Conservation (phyloP, 1,140 invertebrate genomes). For the Hypsibius dujardini region DNA sequence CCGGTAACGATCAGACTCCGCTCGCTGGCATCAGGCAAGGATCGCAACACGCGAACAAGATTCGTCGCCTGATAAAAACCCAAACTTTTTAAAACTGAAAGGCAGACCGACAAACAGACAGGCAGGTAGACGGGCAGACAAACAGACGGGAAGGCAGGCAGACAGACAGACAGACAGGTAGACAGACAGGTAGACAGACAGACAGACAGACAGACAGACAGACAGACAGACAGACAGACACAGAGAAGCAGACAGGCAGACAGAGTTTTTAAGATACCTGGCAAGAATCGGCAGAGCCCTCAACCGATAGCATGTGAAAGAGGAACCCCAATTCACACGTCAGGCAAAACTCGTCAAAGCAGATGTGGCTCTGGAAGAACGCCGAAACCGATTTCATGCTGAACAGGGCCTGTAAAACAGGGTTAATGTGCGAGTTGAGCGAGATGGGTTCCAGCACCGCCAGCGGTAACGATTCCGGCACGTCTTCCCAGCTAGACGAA, state of each 20-base stretch:
- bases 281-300: conserved; percentile 53
- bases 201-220: neutral
- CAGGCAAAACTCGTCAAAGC: conserved; percentile 70
- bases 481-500: too few relatives aligned
- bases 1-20: conserved; percentile 70
- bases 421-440: neutral
- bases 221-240: too few relatives aligned
- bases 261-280: conserved; percentile 40
- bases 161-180: too few relatives aligned
- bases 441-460: neutral
- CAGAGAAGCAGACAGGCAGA: neutral
- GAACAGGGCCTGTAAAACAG: conserved; percentile 46
- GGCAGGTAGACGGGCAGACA: too few relatives aligned
- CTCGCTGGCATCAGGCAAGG: conserved; percentile 76
- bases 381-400: conserved; percentile 50
- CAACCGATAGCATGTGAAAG: conserved; percentile 68
- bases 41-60: conserved; percentile 44
- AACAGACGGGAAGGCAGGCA: too few relatives aligned
- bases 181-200: neutral
- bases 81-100: conserved; percentile 15
- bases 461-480: neutral
- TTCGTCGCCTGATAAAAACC: conserved; percentile 31
- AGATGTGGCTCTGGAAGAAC: conserved; percentile 58
- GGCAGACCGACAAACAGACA: conserved; percentile 1
- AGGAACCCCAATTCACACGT: conserved; percentile 83